Percentiles rank a stretch among this genome's conserved stretches.
phyloP scores from a whole-genome alignment of 2,888 invertebrate species.

The Hybos culiciformis region DNA sequence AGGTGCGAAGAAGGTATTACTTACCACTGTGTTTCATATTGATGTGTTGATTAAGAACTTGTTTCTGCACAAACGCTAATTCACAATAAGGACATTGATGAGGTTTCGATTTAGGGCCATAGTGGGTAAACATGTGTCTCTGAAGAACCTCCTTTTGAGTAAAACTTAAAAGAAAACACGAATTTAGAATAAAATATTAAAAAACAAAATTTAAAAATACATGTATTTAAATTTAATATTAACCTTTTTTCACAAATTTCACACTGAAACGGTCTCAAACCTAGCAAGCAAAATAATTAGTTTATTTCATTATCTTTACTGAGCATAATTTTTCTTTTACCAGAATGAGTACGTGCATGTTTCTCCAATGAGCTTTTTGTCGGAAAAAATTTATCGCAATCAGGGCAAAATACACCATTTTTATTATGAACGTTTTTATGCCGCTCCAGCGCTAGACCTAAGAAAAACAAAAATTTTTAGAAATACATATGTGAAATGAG shows the following conservation, averaged over 20 bases:
- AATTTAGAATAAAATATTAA: too few relatives aligned
- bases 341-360: constrained; percentile 56
- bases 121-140: constrained; percentile 46
- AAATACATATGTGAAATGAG: constrained; percentile 40
- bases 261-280: constrained; percentile 39
- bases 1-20: constrained; percentile 31
- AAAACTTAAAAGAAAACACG: too few relatives aligned
- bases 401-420: constrained; percentile 41
- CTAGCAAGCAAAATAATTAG: constrained; percentile 7
- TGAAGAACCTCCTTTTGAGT: constrained; percentile 54
- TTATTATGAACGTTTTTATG: constrained; percentile 48
- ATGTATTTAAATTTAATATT: too few relatives aligned
- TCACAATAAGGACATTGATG: constrained; percentile 50
- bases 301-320: not conserved
- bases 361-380: constrained; percentile 47
- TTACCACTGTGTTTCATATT: constrained; percentile 43
- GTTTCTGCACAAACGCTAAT: constrained; percentile 59
- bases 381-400: constrained; percentile 38
- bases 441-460: constrained; percentile 44
- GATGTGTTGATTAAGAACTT: constrained; percentile 49
- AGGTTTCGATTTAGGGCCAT: constrained; percentile 48
- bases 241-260: constrained; percentile 47
- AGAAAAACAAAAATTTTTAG: constrained; percentile 46
- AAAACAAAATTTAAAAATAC: too few relatives aligned
- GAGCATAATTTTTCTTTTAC: constrained; percentile 28